Base-by-base conservation (phyloP, 2,113 vertebrate genomes). In the Neofelis nebulosa region DNA sequence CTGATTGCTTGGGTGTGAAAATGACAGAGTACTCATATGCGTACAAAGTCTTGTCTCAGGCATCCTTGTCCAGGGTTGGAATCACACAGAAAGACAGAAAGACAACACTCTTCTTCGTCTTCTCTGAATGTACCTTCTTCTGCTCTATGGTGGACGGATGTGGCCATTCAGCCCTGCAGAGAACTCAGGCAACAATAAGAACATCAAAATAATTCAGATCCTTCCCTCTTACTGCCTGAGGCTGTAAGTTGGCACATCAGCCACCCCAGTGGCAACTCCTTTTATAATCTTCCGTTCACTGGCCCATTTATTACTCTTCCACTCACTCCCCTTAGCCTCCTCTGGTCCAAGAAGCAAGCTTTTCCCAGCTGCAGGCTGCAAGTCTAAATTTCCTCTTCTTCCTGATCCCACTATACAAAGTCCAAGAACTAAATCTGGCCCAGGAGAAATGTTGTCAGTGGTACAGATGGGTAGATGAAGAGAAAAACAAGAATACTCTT, bases 1-100 rank as follows among this genome's bases (percentile, higher is more conserved):
- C 74, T 87, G 92, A 66, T 48, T 31, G 79, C 45, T 79, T 86
- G 63, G 21, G 7, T 96, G 52, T 93, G 86, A 94, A 93, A 84
- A 84, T 71, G 74, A 84, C 93, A 76, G 68, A 61, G 45, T 45
- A 69, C 61, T 19, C 25, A n/a, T 82, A 25, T 27, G 9, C 4
- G 25, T 21, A 0, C 0, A 82, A 85, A 83, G 38, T 25, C 68
- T 91, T 36, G 69, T 89, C 71, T 55, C 84, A 31, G 12, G 18
- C n/a, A 36, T 6, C 7, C 65, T 31, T 18, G 38, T 78, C 45
- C 29, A 14, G 69, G 52, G 19, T 57, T 7, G 74, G 31, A 69
- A 85, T 7, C 68, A 74, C 31, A 69, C 7, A 6, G 0, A 55
- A 29, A 79, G 38, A 33, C 4, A 14, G 29, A 16, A 31, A 55